Base-by-base conservation (phyloP, 2,888 invertebrate species). In the Mimas tiliae region DNA sequence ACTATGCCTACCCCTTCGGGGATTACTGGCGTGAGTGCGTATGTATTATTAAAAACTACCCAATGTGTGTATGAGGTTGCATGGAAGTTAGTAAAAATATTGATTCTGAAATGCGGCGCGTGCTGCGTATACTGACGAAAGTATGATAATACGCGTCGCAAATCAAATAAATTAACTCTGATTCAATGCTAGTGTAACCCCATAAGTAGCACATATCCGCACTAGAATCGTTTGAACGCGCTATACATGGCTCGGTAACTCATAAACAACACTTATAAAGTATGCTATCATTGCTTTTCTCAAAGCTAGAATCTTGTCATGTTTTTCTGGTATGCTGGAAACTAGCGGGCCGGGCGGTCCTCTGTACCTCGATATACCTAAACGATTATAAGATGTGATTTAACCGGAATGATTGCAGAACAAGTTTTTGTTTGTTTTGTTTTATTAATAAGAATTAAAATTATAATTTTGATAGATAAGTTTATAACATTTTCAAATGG, bases 211-310 rank as follows among this genome's bases (percentile, higher is more conserved):
- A 50, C 50, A 50, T 58, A 58, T 58, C 42, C 19, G 58, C 16
- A 58, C 38, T 42, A 11, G 19, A 16, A 58, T 19, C 38, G 58
- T 58, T 38, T 12, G 58, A 58, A 19, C 58, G 42, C 16, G 19
- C 58, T 42, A 19, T 42, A 19, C 42, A 42, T 16, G 58, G 38
- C 16, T 38, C 19, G 12, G 19, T 12, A 11, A 19, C 16, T 12
- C 38, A 55, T 38, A 38, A 55, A 16, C 38, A 19, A 58, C 58
- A 12, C 19, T 19, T 16, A 38, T 19, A 19, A 34, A 9, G 11
- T 38, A 55, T 55, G 55, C 38, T 58, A 58, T 58, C 58, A 58
- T n/a, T 19, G 58, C 58, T 58, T 16, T 19, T 58, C 19, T 19
- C 58, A 58, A 42, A 55, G 27, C 53, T 8, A 34, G 53, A 33